phyloP scores from a whole-genome alignment of 2,113 vertebrate species.

The Dendrocopos noguchii region DNA sequence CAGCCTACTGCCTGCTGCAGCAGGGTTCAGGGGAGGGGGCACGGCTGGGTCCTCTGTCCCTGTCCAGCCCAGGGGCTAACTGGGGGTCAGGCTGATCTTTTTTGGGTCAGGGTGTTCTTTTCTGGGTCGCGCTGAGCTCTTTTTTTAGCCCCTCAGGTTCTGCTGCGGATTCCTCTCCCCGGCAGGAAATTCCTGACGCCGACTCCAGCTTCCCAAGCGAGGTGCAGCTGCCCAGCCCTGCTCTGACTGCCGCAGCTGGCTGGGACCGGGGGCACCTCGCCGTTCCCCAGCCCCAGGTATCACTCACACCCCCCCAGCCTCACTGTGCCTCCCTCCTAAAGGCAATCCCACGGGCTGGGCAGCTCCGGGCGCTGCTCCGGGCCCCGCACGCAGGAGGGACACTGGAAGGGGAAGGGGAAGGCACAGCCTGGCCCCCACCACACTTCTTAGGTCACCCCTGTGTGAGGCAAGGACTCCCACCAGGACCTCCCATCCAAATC shows the following conservation, averaged over 20 bases:
- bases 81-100: not conserved
- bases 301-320: not conserved
- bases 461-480: not conserved
- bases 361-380: not conserved
- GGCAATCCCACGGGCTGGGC: not conserved
- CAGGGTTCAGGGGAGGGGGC: fast-evolving
- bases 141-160: not conserved
- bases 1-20: not conserved
- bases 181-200: slow-evolving; percentile 57
- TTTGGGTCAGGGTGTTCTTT: not conserved
- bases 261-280: fast-evolving
- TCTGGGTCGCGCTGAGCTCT: not conserved
- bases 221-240: not conserved
- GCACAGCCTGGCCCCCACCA: not conserved
- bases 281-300: not conserved
- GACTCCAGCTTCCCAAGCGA: not conserved
- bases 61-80: not conserved
- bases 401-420: not conserved
- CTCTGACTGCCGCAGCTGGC: fast-evolving
- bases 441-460: fast-evolving
- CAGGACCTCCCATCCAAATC: not conserved
- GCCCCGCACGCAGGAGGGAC: fast-evolving
- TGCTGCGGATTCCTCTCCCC: slow-evolving; percentile 27
- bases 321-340: fast-evolving
- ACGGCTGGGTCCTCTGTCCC: fast-evolving